Base-by-base conservation (phyloP, 1,140 invertebrate genomes). In the Maconellicoccus hirsutus region DNA sequence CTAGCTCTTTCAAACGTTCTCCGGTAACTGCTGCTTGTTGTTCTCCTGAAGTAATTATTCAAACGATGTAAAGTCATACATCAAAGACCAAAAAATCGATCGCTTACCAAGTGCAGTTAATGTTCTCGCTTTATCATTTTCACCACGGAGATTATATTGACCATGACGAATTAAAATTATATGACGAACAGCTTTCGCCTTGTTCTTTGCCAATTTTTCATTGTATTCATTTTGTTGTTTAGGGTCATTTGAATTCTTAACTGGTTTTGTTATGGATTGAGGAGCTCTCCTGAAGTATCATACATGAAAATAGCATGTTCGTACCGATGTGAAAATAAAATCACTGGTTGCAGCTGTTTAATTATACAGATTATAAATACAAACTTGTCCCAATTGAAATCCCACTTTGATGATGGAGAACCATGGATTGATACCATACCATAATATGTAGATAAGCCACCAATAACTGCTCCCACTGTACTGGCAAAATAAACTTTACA, bases 81-180 rank as follows among this genome's bases (percentile, higher is more conserved):
- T 42, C 39, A 42, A 42, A n/a, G 8, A 42, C 8, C 39, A 42
- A 42, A 42, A 8, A 10, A 42, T 71, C 22, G 39, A 72, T 33
- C 23, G 72, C 63, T 74, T 78, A 86, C 92, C 92, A 74, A 96
- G 81, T 63, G 86, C 82, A 7, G 94, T 98, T 0, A 98, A 82
- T 66, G 80, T 81, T 77, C 89, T 84, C 29, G 93, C 87, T n/a
- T 82, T 79, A 79, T 97, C 94, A 19, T 79, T 84, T 59, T 81
- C 79, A 0, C 89, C 93, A 25, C 84, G 80, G 22, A 87, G 77
- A 74, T 94, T 86, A 77, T 98, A 98, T 78, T 98, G 95, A 0
- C 96, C 96, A 82, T 99, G 96, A 38, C 96, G 84, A 73, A 99
- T 90, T 6, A 98, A 83, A 74, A 98, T 84, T 29, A 98, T 78